Evolutionary conservation across 2,113 vertebrate genomes (phyloP).

Genomic region (Cavia porcellus): DNA sequence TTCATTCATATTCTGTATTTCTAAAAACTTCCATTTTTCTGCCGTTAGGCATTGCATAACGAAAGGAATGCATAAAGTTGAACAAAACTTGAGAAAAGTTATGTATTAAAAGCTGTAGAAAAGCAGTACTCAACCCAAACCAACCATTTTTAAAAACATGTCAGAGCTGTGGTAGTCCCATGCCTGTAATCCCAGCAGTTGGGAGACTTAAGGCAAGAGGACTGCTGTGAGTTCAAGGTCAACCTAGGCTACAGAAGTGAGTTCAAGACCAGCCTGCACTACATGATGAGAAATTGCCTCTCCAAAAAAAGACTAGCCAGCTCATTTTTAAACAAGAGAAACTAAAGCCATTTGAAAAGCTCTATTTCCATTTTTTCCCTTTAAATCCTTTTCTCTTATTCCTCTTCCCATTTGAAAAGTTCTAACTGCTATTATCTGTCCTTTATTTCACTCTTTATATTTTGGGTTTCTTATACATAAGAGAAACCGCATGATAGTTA

Average conservation of each 20-base stretch:
- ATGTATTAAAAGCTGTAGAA: not conserved
- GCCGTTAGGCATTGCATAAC: not conserved
- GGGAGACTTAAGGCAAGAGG: not conserved
- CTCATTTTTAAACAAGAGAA: slow-evolving; percentile 40
- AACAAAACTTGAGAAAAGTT: not conserved
- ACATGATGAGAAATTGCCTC: not conserved
- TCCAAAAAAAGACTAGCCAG: not conserved
- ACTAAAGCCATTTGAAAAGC: not conserved
- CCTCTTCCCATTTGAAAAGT: not conserved
- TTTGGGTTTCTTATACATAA: not conserved
- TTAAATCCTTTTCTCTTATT: not conserved
- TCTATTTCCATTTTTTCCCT: not conserved
- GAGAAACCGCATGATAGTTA: not conserved
- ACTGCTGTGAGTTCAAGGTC: not conserved
- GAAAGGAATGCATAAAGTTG: not conserved
- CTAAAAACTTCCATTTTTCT: not conserved
- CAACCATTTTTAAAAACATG: slow-evolving; percentile 20
- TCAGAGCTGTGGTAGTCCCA: not conserved
- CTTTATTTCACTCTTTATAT: not conserved
- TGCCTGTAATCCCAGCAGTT: not conserved
- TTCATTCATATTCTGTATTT: not conserved
- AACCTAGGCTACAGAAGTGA: not conserved
- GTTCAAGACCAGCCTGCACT: not conserved
- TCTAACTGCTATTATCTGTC: not conserved
- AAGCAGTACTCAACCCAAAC: not conserved